Evolutionary conservation across 1,140 invertebrate genomes (phyloP).

Genomic region (Zaprionus africanus): DNA sequence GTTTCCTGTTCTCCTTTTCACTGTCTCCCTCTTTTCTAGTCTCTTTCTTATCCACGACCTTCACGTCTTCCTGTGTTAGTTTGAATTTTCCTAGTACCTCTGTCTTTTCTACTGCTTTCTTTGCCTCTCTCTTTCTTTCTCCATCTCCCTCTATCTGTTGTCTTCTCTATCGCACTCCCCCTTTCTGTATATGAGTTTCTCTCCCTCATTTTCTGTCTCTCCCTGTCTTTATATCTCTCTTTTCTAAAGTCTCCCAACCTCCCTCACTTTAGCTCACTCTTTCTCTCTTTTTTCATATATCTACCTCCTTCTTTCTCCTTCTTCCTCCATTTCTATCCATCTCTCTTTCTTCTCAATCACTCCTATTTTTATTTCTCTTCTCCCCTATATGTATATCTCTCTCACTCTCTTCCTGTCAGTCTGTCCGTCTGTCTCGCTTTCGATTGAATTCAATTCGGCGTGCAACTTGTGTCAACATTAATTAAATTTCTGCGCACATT

Average conservation of each 20-base stretch:
- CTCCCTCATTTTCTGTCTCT: not conserved
- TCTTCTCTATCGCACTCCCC: too few relatives aligned
- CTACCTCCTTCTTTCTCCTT: not conserved
- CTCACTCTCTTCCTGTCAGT: not conserved
- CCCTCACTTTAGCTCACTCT: not conserved
- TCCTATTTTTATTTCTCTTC: not conserved
- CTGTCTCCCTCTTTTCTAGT: too few relatives aligned
- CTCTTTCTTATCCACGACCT: too few relatives aligned
- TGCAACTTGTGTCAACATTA: conserved; percentile 78
- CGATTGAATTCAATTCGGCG: conserved; percentile 59
- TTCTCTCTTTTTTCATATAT: not conserved
- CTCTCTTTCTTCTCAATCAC: not conserved
- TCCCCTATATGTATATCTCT: not conserved
- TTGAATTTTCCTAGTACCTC: too few relatives aligned
- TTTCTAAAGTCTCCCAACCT: not conserved
- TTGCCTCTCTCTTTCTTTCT: too few relatives aligned
- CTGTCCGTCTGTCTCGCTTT: not conserved
- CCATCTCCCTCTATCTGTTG: too few relatives aligned
- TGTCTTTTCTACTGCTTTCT: too few relatives aligned
- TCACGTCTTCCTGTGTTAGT: too few relatives aligned
- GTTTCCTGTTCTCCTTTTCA: too few relatives aligned
- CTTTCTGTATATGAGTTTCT: too few relatives aligned
- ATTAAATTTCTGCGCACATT: conserved; percentile 78
- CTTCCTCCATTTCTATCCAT: not conserved
- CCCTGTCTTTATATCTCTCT: not conserved